Base-by-base conservation (phyloP, 53 echinoderm and acorn worm species). In the Echinarachnius parma region DNA sequence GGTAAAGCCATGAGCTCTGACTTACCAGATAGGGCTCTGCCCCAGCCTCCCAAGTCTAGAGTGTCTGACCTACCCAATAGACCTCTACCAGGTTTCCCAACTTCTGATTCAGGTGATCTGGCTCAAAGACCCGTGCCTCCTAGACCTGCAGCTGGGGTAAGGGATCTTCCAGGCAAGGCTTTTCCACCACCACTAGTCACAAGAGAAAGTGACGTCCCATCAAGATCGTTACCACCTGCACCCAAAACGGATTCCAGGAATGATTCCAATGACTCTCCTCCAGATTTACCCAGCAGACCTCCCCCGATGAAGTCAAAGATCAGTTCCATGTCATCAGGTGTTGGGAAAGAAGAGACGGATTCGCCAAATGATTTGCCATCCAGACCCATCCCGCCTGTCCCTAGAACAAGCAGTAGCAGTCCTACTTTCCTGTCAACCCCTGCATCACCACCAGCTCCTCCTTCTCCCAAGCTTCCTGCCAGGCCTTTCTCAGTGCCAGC, bases 101-200 rank as follows among this genome's bases (percentile, higher is more conserved):
- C 5, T 10, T 5, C 28, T 4, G 29, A 18, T 5, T 4, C 4
- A 24, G 29, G 5, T 5, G 60, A 28, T 14, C 57, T 57, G 24
- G 58, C 59, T 24, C 28, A 42, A 5, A 23, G 58, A 16, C 48
- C 60, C 47, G 61, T 60, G 28, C 77, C 77, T 5, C 62, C 60
- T n/a, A 46, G 60, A 62, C 60, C 77, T 24, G 46, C 24, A 11
- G 33, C 8, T 23, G 10, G 16, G 4, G 28, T 21, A 0, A 15
- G 64, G 24, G 37, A 53, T 14, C 30, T 48, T 31, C 20, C 34
- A 8, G 25, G 30, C 16, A 78, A 64, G 34, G 32, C 39, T 22
- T 15, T 58, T 11, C 64, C 63, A 2, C 64, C 64, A n/a, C 29
- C 47, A n/a, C 77, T 47, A 59, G 31, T 28, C 20, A 14, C 7